Evolutionary conservation across 2,888 invertebrate species (phyloP).

Genomic region (Bugula neritina): DNA sequence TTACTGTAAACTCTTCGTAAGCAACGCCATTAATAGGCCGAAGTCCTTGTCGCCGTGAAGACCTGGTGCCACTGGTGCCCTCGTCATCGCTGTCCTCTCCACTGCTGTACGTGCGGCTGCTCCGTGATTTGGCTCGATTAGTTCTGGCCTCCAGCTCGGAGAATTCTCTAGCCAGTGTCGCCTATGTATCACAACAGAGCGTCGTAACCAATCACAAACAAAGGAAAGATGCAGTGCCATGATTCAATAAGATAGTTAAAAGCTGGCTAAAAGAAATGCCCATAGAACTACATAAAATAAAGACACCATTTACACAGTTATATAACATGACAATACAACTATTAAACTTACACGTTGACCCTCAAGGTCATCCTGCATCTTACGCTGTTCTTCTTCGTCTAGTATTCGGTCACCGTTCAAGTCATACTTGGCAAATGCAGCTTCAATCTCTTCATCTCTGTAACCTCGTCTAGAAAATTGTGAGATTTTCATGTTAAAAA

Average conservation of each 20-base stretch:
- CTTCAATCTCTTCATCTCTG: conserved; percentile 59
- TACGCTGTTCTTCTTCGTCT: conserved; percentile 46
- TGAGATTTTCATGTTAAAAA: too few relatives aligned
- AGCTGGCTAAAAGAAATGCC: too few relatives aligned
- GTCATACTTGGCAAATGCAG: conserved; percentile 60
- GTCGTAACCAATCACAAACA: too few relatives aligned
- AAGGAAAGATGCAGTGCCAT: too few relatives aligned
- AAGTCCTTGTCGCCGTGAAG: background rate
- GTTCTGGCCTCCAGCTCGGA: conserved; percentile 7
- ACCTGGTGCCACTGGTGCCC: conserved; percentile 15
- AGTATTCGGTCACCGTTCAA: conserved; percentile 53
- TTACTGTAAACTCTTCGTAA: conserved; percentile 28
- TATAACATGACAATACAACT: too few relatives aligned
- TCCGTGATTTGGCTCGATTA: background rate
- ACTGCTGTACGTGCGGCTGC: conserved; percentile 24
- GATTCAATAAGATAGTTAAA: too few relatives aligned
- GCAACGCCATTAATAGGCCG: conserved; percentile 27
- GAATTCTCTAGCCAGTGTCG: conserved; percentile 26
- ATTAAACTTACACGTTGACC: conserved; percentile 35
- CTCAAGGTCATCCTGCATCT: conserved; percentile 49
- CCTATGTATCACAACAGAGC: too few relatives aligned
- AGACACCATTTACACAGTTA: too few relatives aligned
- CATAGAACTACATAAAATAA: too few relatives aligned
- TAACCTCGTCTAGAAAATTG: conserved; percentile 56
- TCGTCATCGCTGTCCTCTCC: conserved; percentile 27